These are phyloP conservation scores for Peribatodes rhomboidaria DNA, from an alignment of 2,888 invertebrate species.

Conservation along the genomic window DNA sequence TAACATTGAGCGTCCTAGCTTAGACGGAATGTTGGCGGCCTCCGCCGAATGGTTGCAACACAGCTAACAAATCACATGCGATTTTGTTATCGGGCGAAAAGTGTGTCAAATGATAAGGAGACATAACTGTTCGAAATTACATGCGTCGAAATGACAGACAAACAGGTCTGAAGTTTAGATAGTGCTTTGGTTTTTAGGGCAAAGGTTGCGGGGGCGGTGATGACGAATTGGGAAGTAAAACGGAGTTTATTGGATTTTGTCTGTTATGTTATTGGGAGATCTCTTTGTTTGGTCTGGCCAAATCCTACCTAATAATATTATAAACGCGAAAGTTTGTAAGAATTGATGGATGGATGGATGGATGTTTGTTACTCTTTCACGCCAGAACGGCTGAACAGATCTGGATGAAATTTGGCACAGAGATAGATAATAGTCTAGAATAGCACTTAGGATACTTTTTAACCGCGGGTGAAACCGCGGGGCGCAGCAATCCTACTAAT, in stretches of 20 bases:
- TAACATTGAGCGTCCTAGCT: slow-evolving; percentile 20
- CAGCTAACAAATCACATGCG: slow-evolving; percentile 9
- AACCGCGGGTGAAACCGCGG: too few species aligned
- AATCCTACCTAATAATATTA: too few species aligned
- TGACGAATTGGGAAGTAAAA: not conserved
- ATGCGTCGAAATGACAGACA: not conserved
- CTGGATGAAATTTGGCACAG: too few species aligned
- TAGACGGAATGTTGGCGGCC: slow-evolving; percentile 29
- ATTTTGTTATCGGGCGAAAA: slow-evolving; percentile 26
- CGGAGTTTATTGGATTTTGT: not conserved
- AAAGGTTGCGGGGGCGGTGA: slow-evolving; percentile 1
- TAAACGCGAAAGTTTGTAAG: too few species aligned
- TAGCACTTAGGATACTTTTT: too few species aligned
- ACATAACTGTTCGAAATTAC: slow-evolving; percentile 1
- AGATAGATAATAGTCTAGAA: too few species aligned
- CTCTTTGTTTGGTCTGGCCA: too few species aligned
- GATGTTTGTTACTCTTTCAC: too few species aligned
- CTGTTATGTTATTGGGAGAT: not conserved
- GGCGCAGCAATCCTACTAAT: too few species aligned
- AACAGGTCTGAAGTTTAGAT: slow-evolving; percentile 12
- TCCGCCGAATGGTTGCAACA: slow-evolving; percentile 26
- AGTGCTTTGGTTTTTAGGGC: slow-evolving; percentile 3
- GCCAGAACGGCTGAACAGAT: too few species aligned
- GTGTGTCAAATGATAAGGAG: slow-evolving; percentile 29
- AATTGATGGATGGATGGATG: too few species aligned